Evolutionary conservation across 2,113 vertebrate genomes (phyloP), one percentile per base, ranked within the genome.

Genomic region (Helogale parvula): DNA sequence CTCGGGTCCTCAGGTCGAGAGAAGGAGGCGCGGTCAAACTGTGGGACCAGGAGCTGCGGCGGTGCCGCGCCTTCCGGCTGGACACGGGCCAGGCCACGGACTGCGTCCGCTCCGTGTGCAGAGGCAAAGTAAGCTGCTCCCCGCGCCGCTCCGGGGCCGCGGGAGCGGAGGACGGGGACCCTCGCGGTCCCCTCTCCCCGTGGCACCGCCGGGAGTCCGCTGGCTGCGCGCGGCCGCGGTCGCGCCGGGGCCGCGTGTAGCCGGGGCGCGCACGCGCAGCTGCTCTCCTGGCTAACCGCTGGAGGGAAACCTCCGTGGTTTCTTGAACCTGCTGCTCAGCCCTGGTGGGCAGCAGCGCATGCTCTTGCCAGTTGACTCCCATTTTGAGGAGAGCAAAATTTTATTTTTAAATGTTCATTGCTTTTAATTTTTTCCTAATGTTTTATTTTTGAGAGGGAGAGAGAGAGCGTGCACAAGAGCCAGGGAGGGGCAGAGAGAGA

Each of bases 1-100:
- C 80, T 97, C 60, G 97, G 92, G 19, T 41, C 97, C 66, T 91
- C 76, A 99, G 99, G 31, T 99, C 99, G n/a, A 99, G 99, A 91
- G 99, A 99, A 96, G 99, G 99, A 72, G 99, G 99, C 16, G 99
- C 99, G 33, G 99, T 99, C 15, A 99, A 99, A 92, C 98, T 99
- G 1, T 99, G 99, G 99, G 99, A 99, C 93, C 99, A 99, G 98
- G 99, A 99, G 94, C 98, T 99, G 97, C 99, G 99, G 95, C 98
- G 99, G 9, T 99, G 99, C 96, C 99, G 99, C 88, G 99, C 99
- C 88, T 99, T 99, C 98, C 98, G 99, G 72, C 98, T 99, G 27
- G 99, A 99, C 98, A 99, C 99, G 0, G 99, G 99, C 87, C 99
- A 99, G 89, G 97, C 98, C 93, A 99, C 99, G 0, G 99, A 99